These are phyloP conservation scores for Cossypha heuglini DNA, from an alignment of 2,797 vertebrate species.

Conservation along the genomic window DNA sequence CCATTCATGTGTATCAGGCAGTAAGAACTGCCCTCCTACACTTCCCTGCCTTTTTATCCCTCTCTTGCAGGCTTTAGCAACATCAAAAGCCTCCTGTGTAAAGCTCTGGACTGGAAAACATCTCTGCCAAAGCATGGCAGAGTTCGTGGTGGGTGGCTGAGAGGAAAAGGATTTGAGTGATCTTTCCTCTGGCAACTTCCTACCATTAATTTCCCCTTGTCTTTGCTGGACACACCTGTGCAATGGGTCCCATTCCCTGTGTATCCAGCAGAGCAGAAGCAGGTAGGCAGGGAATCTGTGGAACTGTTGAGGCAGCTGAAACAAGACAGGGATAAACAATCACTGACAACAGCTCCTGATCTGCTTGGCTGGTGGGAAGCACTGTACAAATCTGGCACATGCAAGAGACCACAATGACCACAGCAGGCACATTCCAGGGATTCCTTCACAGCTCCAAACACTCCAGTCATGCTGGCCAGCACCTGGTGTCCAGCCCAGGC, in stretches of 20 bases:
- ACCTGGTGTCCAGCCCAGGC: neutral
- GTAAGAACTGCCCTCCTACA: neutral
- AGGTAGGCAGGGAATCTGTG: slow-evolving; percentile 67
- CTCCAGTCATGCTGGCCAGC: neutral
- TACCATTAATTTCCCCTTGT: neutral
- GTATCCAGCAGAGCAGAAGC: slow-evolving; percentile 87
- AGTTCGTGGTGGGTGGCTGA: neutral
- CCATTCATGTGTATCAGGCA: neutral
- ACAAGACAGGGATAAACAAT: neutral
- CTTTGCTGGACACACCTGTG: slow-evolving; percentile 75
- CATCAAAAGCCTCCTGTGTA: neutral
- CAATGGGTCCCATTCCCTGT: slow-evolving; percentile 87
- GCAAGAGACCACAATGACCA: neutral
- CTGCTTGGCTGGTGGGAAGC: neutral
- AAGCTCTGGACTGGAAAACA: neutral
- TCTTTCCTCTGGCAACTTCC: neutral
- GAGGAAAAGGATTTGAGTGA: neutral
- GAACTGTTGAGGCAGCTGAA: slow-evolving; percentile 84
- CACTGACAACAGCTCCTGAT: neutral
- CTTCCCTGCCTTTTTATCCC: neutral
- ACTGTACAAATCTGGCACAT: neutral
- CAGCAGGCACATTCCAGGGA: neutral
- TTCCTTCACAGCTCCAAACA: neutral
- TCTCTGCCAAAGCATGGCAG: neutral
- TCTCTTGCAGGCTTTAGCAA: neutral